Evolutionary conservation across 2,113 vertebrate genomes (phyloP), one percentile per base, ranked within the genome.

Genomic region (Agapornis roseicollis): DNA sequence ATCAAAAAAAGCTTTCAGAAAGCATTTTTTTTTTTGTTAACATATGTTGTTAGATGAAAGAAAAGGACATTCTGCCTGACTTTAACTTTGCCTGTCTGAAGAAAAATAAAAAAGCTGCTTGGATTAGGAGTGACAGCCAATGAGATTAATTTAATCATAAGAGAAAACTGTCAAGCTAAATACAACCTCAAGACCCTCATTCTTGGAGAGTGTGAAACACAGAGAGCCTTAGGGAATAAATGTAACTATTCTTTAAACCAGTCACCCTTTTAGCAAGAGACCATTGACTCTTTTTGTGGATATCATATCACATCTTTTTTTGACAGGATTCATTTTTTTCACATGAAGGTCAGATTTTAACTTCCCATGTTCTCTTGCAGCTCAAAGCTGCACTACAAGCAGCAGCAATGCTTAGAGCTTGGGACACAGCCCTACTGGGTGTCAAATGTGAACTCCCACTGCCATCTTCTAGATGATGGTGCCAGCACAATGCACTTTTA

Each of bases 91-190:
- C 41, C 61, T 56, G 9, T 44, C 73, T n/a, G 41, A 86, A 78
- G 56, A 80, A 83, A 90, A 97, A 80, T 63, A 68, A 68, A 90
- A 19, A 80, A 77, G 25, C 49, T 72, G 23, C 85, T 89, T 93
- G 77, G 61, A 65, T 87, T 72, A 55, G 16, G 55, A 94, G 13
- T 84, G 89, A 73, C 56, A 87, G 69, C 39, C 79, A 35, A 79
- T 52, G 44, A 92, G 52, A 93, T 85, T 73, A 2, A 33, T 85
- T 95, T 94, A 93, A 93, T 81, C 11, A 39, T 35, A 35, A 87
- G 42, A 74, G 35, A 68, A 87, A 85, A 69, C 15, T 89, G 81
- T 79, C 3, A 5, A 81, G 65, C 33, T 79, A 89, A 91, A 53
- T 77, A 33, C 41, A 85, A 76, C 17, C 53, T 49, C 53, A 72